Evolutionary conservation across 2,888 invertebrate genomes (phyloP).

Genomic region (Caradrina clavipalpis): DNA sequence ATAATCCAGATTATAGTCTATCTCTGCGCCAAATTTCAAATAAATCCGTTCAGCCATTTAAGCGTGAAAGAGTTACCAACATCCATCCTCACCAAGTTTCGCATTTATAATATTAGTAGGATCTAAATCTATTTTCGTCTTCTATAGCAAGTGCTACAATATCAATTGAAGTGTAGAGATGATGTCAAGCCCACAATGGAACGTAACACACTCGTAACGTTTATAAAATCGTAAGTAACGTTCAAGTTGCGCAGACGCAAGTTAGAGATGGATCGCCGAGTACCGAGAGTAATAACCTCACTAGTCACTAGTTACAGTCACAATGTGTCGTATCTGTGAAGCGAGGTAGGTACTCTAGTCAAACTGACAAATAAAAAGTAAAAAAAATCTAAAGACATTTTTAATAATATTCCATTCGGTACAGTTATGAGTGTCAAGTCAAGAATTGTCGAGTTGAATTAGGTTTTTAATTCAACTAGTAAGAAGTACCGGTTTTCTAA

Average conservation of each 20-base stretch:
- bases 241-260: slow-evolving; percentile 59
- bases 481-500: slow-evolving; percentile 32
- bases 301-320: slow-evolving; percentile 44
- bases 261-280: slow-evolving; percentile 70
- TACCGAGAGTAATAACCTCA: slow-evolving; percentile 85
- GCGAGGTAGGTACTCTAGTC: slow-evolving; percentile 31
- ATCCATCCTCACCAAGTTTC: too few species aligned
- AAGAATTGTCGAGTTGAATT: slow-evolving; percentile 13
- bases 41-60: too few species aligned
- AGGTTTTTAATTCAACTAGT: slow-evolving; percentile 37
- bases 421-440: slow-evolving; percentile 35
- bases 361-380: slow-evolving; percentile 30
- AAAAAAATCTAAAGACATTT: slow-evolving; percentile 24
- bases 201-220: slow-evolving; percentile 62
- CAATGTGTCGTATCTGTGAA: slow-evolving; percentile 49
- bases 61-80: too few species aligned
- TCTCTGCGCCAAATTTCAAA: too few species aligned
- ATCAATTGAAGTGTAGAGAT: slow-evolving; percentile 29
- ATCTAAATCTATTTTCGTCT: slow-evolving; percentile 6
- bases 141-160: slow-evolving; percentile 28
- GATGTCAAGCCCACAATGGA: slow-evolving; percentile 65
- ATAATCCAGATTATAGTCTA: too few species aligned
- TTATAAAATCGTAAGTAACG: slow-evolving; percentile 37
- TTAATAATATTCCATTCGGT: slow-evolving; percentile 32
- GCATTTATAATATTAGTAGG: too few species aligned